These are phyloP conservation scores for Caenorhabditis becei DNA, from an alignment of 2,888 invertebrate species.

Conservation along the genomic window DNA sequence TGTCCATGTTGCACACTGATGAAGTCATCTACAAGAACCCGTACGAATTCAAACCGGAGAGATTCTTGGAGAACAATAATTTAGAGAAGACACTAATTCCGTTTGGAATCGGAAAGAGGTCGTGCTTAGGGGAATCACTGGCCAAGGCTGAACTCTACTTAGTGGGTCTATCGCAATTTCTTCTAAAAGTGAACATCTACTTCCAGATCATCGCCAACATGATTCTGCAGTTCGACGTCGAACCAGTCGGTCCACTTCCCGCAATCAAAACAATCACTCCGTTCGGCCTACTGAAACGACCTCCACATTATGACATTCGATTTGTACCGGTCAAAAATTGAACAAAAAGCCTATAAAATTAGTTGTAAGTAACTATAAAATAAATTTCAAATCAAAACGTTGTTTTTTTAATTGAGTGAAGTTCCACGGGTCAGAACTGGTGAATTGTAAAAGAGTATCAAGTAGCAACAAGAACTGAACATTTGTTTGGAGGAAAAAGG, in stretches of 20 bases:
- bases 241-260: constrained; percentile 47
- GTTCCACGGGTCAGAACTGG: no score
- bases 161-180: constrained; percentile 15
- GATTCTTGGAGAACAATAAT: constrained; percentile 48
- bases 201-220: constrained; percentile 64
- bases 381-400: no score
- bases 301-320: constrained; percentile 42
- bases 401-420: no score
- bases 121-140: constrained; percentile 63
- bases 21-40: constrained; percentile 53
- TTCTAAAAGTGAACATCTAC: not conserved
- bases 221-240: constrained; percentile 52
- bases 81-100: constrained; percentile 61
- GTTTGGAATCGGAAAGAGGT: constrained; percentile 65
- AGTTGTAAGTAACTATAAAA: not conserved
- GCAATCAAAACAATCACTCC: constrained; percentile 34
- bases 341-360: not conserved
- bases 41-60: constrained; percentile 48
- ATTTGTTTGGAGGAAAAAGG: no score
- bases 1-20: constrained; percentile 60
- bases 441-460: no score
- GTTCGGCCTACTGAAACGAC: constrained; percentile 48
- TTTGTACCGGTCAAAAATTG: constrained; percentile 24
- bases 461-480: no score
- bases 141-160: constrained; percentile 66